A percentile compares a stretch with the other conserved stretches of the same genome.
Conservation (phyloP, 2,797 vertebrate genomes). For the Malacoctenus gilli region DNA sequence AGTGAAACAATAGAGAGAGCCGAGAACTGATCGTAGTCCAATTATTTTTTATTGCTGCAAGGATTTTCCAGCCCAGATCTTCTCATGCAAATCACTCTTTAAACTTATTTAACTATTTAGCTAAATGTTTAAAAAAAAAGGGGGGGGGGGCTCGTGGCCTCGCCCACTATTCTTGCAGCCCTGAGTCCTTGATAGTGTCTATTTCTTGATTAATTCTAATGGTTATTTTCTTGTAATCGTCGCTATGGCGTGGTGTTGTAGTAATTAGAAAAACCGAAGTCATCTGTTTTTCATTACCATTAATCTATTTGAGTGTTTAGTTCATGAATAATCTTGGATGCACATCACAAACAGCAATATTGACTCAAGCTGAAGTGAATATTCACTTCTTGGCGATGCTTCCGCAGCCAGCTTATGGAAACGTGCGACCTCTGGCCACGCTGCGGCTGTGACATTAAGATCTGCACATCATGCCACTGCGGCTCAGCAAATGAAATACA, state of each 20-base stretch:
- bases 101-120: constrained; percentile 24
- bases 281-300: constrained; percentile 11
- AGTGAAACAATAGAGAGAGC: constrained; percentile 12
- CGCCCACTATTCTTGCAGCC: not conserved
- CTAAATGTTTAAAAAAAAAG: constrained; percentile 10
- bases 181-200: constrained; percentile 1
- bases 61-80: constrained; percentile 30
- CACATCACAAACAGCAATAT: not conserved
- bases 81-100: constrained; percentile 25
- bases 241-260: too few relatives aligned
- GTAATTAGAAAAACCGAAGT: too few relatives aligned
- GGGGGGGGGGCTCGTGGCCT: not conserved
- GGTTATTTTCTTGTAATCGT: too few relatives aligned
- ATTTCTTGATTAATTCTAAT: constrained; percentile 9
- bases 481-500: constrained; percentile 3
- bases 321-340: constrained; percentile 23
- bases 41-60: constrained; percentile 30
- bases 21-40: constrained; percentile 25
- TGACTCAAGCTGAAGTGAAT: constrained; percentile 23
- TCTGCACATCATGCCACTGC: not conserved
- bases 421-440: constrained; percentile 3
- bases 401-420: constrained; percentile 25
- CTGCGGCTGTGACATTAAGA: constrained; percentile 9
- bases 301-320: constrained; percentile 8
- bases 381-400: constrained; percentile 24